Evolutionary conservation across 2,113 vertebrate species (phyloP).

Genomic region (Aphyosemion australe): DNA sequence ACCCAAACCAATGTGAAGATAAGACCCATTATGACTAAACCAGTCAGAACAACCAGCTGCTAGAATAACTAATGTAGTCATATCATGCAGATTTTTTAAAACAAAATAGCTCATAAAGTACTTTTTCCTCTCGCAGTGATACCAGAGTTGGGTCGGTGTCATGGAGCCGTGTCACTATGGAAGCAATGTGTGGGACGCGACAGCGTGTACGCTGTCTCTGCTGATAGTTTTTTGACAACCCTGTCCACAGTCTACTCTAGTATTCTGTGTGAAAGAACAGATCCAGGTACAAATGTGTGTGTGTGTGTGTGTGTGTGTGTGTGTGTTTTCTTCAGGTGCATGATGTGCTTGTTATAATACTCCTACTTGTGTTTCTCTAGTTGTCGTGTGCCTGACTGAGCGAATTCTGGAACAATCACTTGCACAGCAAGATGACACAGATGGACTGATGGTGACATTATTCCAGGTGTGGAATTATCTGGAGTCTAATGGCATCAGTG

Average conservation of each 20-base stretch:
- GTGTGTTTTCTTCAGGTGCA: not conserved
- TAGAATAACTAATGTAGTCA: too few species aligned
- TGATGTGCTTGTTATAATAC: slow-evolving; percentile 1
- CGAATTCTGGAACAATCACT: slow-evolving; percentile 84
- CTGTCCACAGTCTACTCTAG: slow-evolving; percentile 75
- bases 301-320: not conserved
- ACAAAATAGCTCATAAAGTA: too few species aligned
- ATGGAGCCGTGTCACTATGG: slow-evolving; percentile 87
- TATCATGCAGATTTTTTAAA: not conserved
- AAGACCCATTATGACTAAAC: too few species aligned
- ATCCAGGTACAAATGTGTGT: slow-evolving; percentile 77
- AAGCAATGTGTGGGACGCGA: slow-evolving; percentile 79
- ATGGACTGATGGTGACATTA: slow-evolving; percentile 81
- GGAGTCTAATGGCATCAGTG: slow-evolving; percentile 76
- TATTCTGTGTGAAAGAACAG: slow-evolving; percentile 78
- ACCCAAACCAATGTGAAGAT: too few species aligned
- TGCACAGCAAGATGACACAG: slow-evolving; percentile 76
- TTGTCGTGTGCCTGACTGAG: slow-evolving; percentile 86
- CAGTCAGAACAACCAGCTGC: too few species aligned
- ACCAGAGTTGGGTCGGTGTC: slow-evolving; percentile 77
- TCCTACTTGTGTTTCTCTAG: slow-evolving; percentile 64
- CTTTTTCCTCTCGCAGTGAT: slow-evolving; percentile 60
- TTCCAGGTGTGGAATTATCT: slow-evolving; percentile 94
- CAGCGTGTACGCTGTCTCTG: slow-evolving; percentile 80
- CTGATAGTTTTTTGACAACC: slow-evolving; percentile 81